Percentiles rank a stretch among this genome's conserved stretches.
phyloP scores from a whole-genome alignment of 2,888 invertebrate species.

The Drosophila atripex region DNA sequence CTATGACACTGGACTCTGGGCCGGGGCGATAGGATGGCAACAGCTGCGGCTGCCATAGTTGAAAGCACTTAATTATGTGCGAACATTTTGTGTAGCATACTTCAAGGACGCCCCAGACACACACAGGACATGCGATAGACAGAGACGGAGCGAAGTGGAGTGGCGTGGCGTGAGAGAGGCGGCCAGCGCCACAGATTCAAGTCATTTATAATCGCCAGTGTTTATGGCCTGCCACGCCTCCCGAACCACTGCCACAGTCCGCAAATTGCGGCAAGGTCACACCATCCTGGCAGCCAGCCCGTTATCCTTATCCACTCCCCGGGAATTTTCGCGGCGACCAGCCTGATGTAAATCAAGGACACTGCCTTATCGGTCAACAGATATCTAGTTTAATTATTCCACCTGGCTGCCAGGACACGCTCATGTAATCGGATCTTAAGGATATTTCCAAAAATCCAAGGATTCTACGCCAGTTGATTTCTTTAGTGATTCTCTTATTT shows the following conservation, averaged over 20 bases:
- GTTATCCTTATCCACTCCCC: not conserved
- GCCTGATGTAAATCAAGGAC: slow-evolving; percentile 39
- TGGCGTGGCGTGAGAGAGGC: not conserved
- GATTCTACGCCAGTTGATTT: not conserved
- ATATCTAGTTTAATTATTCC: slow-evolving; percentile 16
- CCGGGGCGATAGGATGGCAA: slow-evolving; percentile 11
- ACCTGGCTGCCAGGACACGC: not conserved
- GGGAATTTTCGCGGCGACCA: not conserved
- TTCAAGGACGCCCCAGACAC: slow-evolving; percentile 19
- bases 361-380: slow-evolving; percentile 20
- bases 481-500: no score
- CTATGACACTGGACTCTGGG: slow-evolving; percentile 3
- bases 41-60: slow-evolving; percentile 39
- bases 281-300: not conserved
- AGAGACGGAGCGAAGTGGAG: not conserved
- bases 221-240: slow-evolving; percentile 30
- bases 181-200: not conserved
- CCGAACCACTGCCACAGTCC: not conserved
- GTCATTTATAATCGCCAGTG: slow-evolving; percentile 45
- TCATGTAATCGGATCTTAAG: not conserved
- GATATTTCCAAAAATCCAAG: no score
- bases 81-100: slow-evolving; percentile 43
- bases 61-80: slow-evolving; percentile 54
- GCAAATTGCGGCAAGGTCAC: slow-evolving; percentile 19
- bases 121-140: slow-evolving; percentile 1